Evolutionary conservation across 2,113 vertebrate species (phyloP).

Genomic region (Colius striatus): DNA sequence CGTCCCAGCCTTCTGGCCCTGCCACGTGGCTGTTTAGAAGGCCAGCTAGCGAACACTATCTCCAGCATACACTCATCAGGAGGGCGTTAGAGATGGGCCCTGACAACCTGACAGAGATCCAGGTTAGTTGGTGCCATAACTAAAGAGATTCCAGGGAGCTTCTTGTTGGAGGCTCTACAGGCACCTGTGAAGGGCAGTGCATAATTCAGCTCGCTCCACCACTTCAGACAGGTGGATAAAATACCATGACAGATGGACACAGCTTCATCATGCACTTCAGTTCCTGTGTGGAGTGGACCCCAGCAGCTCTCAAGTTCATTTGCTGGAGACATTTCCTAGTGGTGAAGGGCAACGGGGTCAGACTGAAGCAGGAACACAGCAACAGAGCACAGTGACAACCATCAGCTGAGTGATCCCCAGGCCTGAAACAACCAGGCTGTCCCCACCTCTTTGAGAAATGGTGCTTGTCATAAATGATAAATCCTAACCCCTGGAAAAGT

Average conservation of each 20-base stretch:
- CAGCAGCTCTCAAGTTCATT: background rate
- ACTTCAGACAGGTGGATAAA: background rate
- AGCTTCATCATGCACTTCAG: background rate
- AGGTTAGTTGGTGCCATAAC: background rate
- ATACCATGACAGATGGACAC: rapidly evolving
- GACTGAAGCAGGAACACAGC: background rate
- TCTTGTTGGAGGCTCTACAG: background rate
- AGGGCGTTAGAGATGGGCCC: background rate
- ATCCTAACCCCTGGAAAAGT: background rate
- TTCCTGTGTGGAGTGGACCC: background rate
- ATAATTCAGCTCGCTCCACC: background rate
- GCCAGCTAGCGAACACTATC: background rate
- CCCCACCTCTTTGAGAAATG: background rate
- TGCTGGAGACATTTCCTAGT: background rate
- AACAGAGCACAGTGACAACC: background rate
- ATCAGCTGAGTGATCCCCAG: background rate
- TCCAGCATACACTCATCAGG: background rate
- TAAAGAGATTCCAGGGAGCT: background rate
- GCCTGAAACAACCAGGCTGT: background rate
- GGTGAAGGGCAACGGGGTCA: background rate
- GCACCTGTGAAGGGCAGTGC: background rate
- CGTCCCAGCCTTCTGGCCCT: background rate
- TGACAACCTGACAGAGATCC: background rate
- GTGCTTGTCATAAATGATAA: background rate
- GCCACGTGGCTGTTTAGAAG: background rate